phyloP scores from a whole-genome alignment of 2,888 invertebrate genomes.

The Notodonta dromedarius region DNA sequence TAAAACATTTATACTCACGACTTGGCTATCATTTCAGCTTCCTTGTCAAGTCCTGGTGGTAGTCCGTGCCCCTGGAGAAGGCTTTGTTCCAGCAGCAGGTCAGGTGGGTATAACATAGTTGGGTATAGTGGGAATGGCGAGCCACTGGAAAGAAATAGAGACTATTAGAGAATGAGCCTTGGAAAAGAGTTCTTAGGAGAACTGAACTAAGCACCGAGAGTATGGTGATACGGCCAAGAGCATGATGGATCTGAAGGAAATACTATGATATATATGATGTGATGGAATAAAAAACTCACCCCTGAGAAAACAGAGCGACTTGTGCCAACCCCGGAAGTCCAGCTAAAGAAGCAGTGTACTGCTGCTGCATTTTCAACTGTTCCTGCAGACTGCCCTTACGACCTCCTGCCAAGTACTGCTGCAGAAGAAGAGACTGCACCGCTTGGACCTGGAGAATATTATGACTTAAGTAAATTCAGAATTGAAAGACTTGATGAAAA shows the following conservation, averaged over 20 bases:
- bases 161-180: background rate
- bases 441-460: slow-evolving; percentile 67
- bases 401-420: slow-evolving; percentile 77
- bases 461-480: background rate
- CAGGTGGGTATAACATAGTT: slow-evolving; percentile 81
- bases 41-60: slow-evolving; percentile 76
- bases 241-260: too few species aligned
- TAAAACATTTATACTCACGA: slow-evolving; percentile 57
- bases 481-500: background rate
- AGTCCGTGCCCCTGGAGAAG: slow-evolving; percentile 83
- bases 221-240: background rate
- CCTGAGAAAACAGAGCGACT: slow-evolving; percentile 77
- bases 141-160: slow-evolving; percentile 53
- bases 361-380: slow-evolving; percentile 78
- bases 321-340: slow-evolving; percentile 75
- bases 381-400: slow-evolving; percentile 75
- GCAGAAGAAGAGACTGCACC: slow-evolving; percentile 77
- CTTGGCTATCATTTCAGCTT: slow-evolving; percentile 79
- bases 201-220: too few species aligned
- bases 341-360: slow-evolving; percentile 75
- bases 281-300: slow-evolving; percentile 51
- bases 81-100: slow-evolving; percentile 75
- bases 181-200: too few species aligned
- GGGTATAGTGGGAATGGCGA: slow-evolving; percentile 80
- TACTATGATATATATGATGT: too few species aligned